These are phyloP conservation scores for Toxotes jaculatrix DNA, from an alignment of 2,113 vertebrate genomes.

Conservation along the genomic window DNA sequence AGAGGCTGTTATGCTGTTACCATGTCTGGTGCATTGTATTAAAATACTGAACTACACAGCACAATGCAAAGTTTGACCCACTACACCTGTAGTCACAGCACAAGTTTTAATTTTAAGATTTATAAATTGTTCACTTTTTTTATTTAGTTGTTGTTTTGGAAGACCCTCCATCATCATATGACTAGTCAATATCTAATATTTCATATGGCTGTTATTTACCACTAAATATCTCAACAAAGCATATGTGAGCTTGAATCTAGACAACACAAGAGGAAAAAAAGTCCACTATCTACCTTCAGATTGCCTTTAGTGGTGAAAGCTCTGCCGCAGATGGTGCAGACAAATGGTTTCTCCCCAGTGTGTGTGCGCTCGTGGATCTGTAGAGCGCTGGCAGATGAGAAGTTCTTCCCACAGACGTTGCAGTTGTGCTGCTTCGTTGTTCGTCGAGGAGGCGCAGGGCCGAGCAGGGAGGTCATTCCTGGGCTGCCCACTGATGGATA, in stretches of 20 bases:
- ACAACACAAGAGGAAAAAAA: background rate
- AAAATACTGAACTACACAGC: background rate
- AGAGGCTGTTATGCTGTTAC: background rate
- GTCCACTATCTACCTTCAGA: slow-evolving; percentile 88
- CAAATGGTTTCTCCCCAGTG: slow-evolving; percentile 98
- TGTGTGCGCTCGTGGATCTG: slow-evolving; percentile 99
- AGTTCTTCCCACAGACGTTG: slow-evolving; percentile 97
- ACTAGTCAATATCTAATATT: background rate
- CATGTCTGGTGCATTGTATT: background rate
- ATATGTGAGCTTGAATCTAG: background rate
- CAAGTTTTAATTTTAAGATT: background rate
- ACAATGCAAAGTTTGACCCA: background rate
- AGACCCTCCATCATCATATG: background rate
- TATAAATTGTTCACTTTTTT: background rate
- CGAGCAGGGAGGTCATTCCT: slow-evolving; percentile 89
- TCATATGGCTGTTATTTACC: background rate
- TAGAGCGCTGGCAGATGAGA: slow-evolving; percentile 98
- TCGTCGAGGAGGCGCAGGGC: slow-evolving; percentile 88
- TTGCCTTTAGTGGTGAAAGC: slow-evolving; percentile 99
- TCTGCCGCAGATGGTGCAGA: slow-evolving; percentile 96
- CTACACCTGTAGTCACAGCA: background rate
- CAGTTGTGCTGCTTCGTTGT: slow-evolving; percentile 98
- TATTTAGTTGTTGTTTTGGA: background rate
- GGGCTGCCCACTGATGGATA: slow-evolving; percentile 88
- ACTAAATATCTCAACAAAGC: background rate